Percentiles rank a stretch among this genome's conserved stretches.
These are phyloP conservation scores for Melipona quadrifasciata DNA, from an alignment of 1,140 invertebrate species.

Conservation along the genomic window DNA sequence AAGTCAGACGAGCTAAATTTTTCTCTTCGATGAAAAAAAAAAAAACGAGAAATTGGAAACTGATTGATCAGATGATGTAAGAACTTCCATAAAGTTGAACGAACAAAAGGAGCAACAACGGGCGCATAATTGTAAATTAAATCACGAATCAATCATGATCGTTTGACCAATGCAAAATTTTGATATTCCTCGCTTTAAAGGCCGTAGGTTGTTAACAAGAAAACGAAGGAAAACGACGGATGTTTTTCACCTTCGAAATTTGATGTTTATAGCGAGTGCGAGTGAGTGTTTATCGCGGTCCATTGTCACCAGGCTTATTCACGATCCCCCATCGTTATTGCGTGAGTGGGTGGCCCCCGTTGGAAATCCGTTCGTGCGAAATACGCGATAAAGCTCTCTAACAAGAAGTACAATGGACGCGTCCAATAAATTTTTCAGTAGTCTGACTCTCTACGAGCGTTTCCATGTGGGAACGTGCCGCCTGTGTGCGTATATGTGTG, in stretches of 20 bases:
- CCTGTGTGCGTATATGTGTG: too few species aligned
- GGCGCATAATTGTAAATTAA: too few species aligned
- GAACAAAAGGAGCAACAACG: too few species aligned
- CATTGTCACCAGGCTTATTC: not conserved
- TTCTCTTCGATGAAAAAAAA: too few species aligned
- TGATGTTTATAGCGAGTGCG: not conserved
- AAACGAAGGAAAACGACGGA: not conserved
- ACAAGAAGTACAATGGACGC: slow-evolving; percentile 1
- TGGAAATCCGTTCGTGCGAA: slow-evolving; percentile 15
- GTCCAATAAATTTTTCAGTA: slow-evolving; percentile 19
- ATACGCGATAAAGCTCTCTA: slow-evolving; percentile 6
- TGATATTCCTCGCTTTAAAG: not conserved
- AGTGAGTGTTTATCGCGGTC: not conserved
- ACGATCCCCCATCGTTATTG: not conserved
- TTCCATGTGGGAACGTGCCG: too few species aligned
- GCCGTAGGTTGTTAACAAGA: not conserved
- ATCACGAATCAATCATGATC: too few species aligned
- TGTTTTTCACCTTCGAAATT: not conserved
- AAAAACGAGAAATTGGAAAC: too few species aligned
- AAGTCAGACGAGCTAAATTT: too few species aligned
- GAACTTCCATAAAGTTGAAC: too few species aligned
- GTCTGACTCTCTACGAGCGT: not conserved
- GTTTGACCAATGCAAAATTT: too few species aligned
- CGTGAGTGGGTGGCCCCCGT: not conserved
- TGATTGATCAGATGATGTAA: too few species aligned